phyloP scores from a whole-genome alignment of 2,797 vertebrate genomes.

The Oryzias dopingdopingensis region DNA sequence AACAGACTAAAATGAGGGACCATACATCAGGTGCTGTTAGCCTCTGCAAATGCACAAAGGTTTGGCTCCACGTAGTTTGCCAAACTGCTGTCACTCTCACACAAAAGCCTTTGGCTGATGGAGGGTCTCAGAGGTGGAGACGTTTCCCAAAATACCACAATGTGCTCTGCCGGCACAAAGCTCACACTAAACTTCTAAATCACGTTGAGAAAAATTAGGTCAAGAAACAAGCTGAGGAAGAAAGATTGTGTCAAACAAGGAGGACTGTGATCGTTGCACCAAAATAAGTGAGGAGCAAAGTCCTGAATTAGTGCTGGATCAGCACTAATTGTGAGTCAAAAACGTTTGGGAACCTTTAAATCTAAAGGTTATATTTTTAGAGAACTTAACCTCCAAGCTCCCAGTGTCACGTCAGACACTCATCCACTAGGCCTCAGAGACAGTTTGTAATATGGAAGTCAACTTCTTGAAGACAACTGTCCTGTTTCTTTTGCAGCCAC shows the following conservation, averaged over 20 bases:
- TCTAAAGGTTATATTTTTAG: too few relatives aligned
- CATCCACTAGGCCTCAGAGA: too few relatives aligned
- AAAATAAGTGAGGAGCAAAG: too few relatives aligned
- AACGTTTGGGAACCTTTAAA: too few relatives aligned
- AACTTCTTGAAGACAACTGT: too few relatives aligned
- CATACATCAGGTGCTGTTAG: slow-evolving; percentile 32
- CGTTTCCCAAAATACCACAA: slow-evolving; percentile 35
- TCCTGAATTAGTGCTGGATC: too few relatives aligned
- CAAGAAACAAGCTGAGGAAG: neutral
- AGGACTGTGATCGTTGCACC: slow-evolving; percentile 7
- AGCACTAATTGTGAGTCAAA: too few relatives aligned
- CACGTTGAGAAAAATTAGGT: slow-evolving; percentile 32
- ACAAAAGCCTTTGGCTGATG: slow-evolving; percentile 55
- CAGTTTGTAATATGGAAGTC: too few relatives aligned
- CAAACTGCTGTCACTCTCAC: slow-evolving; percentile 54
- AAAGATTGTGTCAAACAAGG: slow-evolving; percentile 3
- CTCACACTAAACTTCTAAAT: slow-evolving; percentile 38
- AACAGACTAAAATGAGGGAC: slow-evolving; percentile 24
- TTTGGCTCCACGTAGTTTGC: slow-evolving; percentile 30
- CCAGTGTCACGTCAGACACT: too few relatives aligned
- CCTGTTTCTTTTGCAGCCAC: too few relatives aligned
- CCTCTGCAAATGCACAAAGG: slow-evolving; percentile 26
- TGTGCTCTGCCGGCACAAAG: slow-evolving; percentile 15
- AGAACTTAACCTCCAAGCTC: too few relatives aligned
- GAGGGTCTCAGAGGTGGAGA: slow-evolving; percentile 43